Conservation (phyloP, 2,888 invertebrate genomes). For the Apamea epomidion region DNA sequence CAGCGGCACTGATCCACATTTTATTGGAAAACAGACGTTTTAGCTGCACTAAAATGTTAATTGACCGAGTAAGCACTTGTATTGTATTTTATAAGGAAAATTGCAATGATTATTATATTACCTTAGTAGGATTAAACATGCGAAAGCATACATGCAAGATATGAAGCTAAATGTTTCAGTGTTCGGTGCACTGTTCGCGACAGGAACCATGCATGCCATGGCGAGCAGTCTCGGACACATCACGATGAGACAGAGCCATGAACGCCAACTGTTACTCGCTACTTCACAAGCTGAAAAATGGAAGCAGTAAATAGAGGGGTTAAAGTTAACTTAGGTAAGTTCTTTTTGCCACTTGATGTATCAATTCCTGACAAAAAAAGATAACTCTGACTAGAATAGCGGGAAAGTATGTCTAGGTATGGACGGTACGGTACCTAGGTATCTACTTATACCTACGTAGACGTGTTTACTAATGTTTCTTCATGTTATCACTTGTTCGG, state of each 20-base stretch:
- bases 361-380: not conserved
- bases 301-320: not conserved
- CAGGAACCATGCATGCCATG: slow-evolving; percentile 75
- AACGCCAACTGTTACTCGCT: slow-evolving; percentile 84
- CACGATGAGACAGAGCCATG: slow-evolving; percentile 76
- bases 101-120: slow-evolving; percentile 62
- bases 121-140: slow-evolving; percentile 77
- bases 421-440: not conserved
- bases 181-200: slow-evolving; percentile 80
- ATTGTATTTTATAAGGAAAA: slow-evolving; percentile 30
- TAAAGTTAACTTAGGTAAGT: not conserved
- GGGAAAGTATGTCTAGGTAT: not conserved
- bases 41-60: slow-evolving; percentile 28
- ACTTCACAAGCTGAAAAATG: slow-evolving; percentile 82
- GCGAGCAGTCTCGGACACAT: slow-evolving; percentile 78
- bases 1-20: slow-evolving; percentile 40
- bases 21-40: slow-evolving; percentile 9
- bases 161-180: slow-evolving; percentile 81
- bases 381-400: not conserved
- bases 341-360: not conserved
- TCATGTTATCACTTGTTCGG: not conserved
- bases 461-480: not conserved
- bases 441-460: not conserved
- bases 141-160: slow-evolving; percentile 72
- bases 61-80: slow-evolving; percentile 3